phyloP scores from a whole-genome alignment of 2,113 vertebrate species.

The Odocoileus virginianus region DNA sequence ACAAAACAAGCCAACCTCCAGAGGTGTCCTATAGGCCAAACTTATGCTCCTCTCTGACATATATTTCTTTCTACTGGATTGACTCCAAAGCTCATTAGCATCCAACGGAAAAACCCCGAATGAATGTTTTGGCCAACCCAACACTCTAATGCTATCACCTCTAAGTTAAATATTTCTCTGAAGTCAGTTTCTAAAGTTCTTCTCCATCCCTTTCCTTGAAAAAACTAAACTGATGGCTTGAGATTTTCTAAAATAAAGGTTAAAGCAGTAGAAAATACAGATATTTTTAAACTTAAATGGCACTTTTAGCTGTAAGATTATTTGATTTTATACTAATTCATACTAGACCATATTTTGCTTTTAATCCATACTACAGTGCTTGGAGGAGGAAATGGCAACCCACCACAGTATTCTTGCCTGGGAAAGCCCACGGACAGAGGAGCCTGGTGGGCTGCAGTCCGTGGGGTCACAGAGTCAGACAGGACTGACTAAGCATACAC shows the following conservation, averaged over 20 bases:
- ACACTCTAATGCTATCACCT: neutral
- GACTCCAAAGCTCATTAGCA: neutral
- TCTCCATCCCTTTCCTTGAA: neutral
- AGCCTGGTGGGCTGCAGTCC: neutral
- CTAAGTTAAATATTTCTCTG: neutral
- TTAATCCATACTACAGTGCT: neutral
- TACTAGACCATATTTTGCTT: neutral
- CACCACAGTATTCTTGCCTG: neutral
- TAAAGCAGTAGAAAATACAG: neutral
- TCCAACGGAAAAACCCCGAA: fast-evolving
- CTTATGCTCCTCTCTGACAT: neutral
- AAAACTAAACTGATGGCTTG: neutral
- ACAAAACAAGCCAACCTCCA: neutral
- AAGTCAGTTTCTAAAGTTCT: neutral
- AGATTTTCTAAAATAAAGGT: neutral
- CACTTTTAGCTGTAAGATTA: neutral
- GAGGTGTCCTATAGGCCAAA: neutral
- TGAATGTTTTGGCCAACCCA: neutral
- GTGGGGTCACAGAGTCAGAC: neutral
- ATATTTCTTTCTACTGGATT: neutral
- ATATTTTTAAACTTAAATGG: neutral
- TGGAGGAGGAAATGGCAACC: neutral
- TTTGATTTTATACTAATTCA: neutral
- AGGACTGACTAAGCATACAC: neutral
- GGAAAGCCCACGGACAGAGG: neutral